phyloP scores from a whole-genome alignment of 2,797 vertebrate genomes.

The Xerus rutilus region DNA sequence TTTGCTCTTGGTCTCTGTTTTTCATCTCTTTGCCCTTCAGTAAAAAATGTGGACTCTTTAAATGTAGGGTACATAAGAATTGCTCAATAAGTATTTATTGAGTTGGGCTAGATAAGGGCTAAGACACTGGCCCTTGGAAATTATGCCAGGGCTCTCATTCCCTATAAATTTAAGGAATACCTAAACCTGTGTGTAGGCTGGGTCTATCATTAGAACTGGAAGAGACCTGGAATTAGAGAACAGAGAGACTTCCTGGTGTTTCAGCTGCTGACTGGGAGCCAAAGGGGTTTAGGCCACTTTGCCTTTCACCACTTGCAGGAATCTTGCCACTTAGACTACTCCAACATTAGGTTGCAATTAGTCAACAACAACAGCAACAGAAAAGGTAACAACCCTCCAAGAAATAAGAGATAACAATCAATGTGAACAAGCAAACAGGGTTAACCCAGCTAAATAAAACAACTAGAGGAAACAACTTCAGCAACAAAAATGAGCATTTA shows the following conservation, averaged over 20 bases:
- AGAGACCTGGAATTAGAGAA: neutral
- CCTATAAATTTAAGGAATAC: neutral
- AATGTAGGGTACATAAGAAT: neutral
- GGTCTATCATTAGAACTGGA: neutral
- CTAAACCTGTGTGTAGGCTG: neutral
- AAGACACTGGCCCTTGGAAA: neutral
- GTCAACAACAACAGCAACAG: neutral
- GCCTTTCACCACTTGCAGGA: neutral
- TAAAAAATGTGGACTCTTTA: neutral
- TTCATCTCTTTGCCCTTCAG: neutral
- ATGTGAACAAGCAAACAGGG: neutral
- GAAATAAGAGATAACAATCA: neutral
- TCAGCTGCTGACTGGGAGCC: neutral
- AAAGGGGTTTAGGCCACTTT: neutral
- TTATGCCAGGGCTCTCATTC: neutral
- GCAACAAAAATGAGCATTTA: neutral
- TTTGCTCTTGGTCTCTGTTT: neutral
- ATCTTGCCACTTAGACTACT: neutral
- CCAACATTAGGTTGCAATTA: neutral
- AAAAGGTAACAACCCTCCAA: neutral
- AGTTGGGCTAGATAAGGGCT: neutral
- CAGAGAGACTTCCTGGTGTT: neutral
- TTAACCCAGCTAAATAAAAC: slow-evolving; percentile 1
- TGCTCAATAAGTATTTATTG: neutral
- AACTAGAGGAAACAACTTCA: slow-evolving; percentile 26